Evolutionary conservation across 2,888 invertebrate genomes (phyloP), one percentile per base, ranked within the genome.

Genomic region (Nasonovia ribisnigri): DNA sequence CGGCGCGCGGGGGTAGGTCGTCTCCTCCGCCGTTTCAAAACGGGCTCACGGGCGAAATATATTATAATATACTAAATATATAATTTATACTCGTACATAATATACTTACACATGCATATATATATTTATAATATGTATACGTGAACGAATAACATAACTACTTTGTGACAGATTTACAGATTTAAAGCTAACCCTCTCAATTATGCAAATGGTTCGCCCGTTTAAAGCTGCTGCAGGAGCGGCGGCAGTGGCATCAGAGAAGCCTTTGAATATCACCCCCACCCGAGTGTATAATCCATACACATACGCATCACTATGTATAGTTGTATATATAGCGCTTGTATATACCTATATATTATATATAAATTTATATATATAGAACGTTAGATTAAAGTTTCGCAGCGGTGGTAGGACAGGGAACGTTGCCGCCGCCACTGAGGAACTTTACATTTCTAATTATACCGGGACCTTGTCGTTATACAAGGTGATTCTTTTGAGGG

Each of bases 131-230:
- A 16, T 84, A 16, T 42, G 11, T 77, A 29, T 26, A 16, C 60
- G 26, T 48, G 48, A 36, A 42, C 90, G 67, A 90, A 87, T 87
- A 77, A 92, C 86, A 93, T 90, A 90, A 93, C 93, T 93, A 90
- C 90, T 93, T 93, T 93, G 93, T 90, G 90, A 90, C 93, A 93
- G 93, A 93, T 93, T 93, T 93, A 90, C 93, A 93, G 93, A 93
- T 93, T 93, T 93, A 93, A 93, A 90, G 93, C 93, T 90, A 93
- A 93, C 93, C 93, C 93, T 93, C 86, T 93, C 93, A 93, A 93
- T 93, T 93, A 93, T 93, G 93, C 93, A 93, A 93, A 93, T 93
- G 93, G 90, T 90, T 86, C 11, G 86, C 90, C 90, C 86, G 20
- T 93, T 93, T 90, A 93, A 93, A 93, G 84, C 92, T 36, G 36